Base-by-base conservation (phyloP, 1,140 invertebrate genomes). In the Hycleus cichorii region DNA sequence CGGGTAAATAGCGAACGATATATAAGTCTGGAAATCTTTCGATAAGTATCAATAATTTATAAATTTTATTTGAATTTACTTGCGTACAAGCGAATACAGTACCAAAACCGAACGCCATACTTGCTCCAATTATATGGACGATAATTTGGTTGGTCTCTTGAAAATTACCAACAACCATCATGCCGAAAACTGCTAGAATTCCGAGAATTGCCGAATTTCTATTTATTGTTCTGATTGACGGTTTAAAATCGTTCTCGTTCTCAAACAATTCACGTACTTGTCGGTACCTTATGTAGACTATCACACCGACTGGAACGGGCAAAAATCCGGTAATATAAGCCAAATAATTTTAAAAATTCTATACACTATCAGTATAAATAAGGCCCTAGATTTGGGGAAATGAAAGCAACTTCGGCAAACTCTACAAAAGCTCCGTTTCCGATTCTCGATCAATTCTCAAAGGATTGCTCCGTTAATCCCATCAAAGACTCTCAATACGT, bases 81-180 rank as follows among this genome's bases (percentile, higher is more conserved):
- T 83, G 84, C 2, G 82, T 62, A 74, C 76, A 80, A 32, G 60
- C 80, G 75, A 68, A 88, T 4, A 81, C 54, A 25, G 77, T 75
- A 2, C 83, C 83, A 27, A 78, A 67, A 9, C 78, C 80, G 71
- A 88, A 88, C 11, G 79, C 80, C 45, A 83, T 58, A 2, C 80
- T 59, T 3, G 86, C 85, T 38, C 86, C 87, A 40, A 82, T 66
- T 25, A 86, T 65, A 64, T 89, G 87, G 4, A 88, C 77, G 12
- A 72, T 61, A 9, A 86, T 64, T 2, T 84, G 75, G 62, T 83
- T 83, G 0, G 80, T 83, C 72, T 87, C 85, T 78, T 87, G 85
- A 74, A 88, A 89, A 70, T 86, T 87, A 2, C 80, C 86, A 2
- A 86, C 83, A 1, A 88, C 65, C 49, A 77, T 81, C 5, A 86